These are phyloP conservation scores for Styela clava DNA, from an alignment of 23 tunicate genomes.

Conservation along the genomic window DNA sequence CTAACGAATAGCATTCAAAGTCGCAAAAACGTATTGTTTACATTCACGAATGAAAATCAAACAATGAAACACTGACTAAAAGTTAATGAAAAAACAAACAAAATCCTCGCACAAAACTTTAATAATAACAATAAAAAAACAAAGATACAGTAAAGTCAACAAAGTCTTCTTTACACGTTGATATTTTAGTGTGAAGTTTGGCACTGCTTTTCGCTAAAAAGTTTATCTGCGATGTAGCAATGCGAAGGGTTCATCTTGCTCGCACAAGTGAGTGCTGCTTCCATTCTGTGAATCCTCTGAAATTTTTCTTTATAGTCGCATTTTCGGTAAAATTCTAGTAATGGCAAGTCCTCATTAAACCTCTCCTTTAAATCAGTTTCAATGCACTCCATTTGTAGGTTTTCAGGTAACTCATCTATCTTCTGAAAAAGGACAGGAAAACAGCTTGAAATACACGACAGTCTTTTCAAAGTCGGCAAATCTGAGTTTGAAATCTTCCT, in stretches of 20 bases:
- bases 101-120: too few relatives aligned
- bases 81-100: conserved; percentile 3
- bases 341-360: conserved; percentile 28
- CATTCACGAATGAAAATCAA: too few relatives aligned
- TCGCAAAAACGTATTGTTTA: too few relatives aligned
- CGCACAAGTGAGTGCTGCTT: conserved; percentile 52
- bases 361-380: conserved; percentile 39
- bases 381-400: conserved; percentile 44
- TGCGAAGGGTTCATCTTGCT: conserved; percentile 52
- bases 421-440: conserved; percentile 53
- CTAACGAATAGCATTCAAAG: too few relatives aligned
- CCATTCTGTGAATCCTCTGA: conserved; percentile 35
- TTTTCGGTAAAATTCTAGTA: conserved; percentile 43
- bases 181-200: conserved; percentile 21
- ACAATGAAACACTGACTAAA: conserved; percentile 2
- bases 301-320: conserved; percentile 29
- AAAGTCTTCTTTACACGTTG: too few relatives aligned
- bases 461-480: conserved; percentile 47
- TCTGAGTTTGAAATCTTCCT: conserved; percentile 39
- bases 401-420: conserved; percentile 47
- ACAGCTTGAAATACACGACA: conserved; percentile 44
- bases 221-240: conserved; percentile 15
- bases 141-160: too few relatives aligned
- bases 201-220: too few relatives aligned
- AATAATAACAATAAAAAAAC: too few relatives aligned